A percentile compares a stretch with the other conserved stretches of the same genome.
Conservation (phyloP, 2,113 vertebrate species). For the Camelus bactrianus region DNA sequence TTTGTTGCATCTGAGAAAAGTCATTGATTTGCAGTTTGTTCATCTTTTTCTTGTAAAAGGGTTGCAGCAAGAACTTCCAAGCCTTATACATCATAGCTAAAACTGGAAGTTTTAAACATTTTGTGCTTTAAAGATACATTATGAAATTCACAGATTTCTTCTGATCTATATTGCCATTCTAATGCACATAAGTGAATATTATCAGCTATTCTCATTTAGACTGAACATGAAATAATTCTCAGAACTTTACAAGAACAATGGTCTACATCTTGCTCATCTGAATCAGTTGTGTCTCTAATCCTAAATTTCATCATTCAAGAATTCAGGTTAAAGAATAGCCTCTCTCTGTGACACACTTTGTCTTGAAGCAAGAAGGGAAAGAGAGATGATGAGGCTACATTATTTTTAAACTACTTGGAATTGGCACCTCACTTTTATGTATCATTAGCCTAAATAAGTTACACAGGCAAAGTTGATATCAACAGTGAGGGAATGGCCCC, state of each 20-base stretch:
- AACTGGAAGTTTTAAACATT: background rate
- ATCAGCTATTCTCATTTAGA: background rate
- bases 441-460: background rate
- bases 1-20: background rate
- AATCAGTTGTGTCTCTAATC: background rate
- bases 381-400: accelerated
- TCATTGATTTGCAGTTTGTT: background rate
- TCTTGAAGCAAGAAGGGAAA: background rate
- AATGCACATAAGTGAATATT: background rate
- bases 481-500: background rate
- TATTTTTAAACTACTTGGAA: background rate
- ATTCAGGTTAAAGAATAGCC: background rate
- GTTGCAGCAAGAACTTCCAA: background rate
- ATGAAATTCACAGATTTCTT: background rate
- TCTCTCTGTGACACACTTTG: background rate
- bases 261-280: background rate
- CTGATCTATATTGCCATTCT: background rate
- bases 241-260: background rate
- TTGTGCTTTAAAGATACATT: background rate
- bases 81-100: background rate
- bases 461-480: background rate
- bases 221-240: background rate
- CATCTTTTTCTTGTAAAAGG: background rate
- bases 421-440: background rate
- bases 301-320: background rate